Percentiles rank a stretch among this genome's conserved stretches.
Conservation (phyloP, 2,113 vertebrate species). For the Pogona vitticeps region DNA sequence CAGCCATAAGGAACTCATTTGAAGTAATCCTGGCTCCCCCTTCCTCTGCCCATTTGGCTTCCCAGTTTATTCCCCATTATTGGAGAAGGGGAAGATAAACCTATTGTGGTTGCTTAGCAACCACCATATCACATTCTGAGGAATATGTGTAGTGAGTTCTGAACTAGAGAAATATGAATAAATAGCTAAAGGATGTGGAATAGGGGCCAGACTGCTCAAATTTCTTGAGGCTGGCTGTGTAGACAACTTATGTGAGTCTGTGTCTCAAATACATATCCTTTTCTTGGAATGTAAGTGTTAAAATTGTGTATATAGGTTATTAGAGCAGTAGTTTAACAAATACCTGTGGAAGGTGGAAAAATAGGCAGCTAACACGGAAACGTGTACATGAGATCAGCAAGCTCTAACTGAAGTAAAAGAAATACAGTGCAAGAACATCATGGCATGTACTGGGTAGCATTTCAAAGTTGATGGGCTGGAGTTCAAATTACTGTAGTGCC, state of each 20-base stretch:
- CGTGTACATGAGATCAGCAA: background rate
- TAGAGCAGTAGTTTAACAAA: background rate
- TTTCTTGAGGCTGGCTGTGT: background rate
- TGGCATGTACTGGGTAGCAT: background rate
- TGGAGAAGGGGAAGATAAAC: background rate
- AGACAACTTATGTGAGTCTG: background rate
- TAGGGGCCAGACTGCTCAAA: too few species aligned
- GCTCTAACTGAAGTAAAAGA: background rate
- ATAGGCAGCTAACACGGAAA: too few species aligned
- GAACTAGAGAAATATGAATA: too few species aligned
- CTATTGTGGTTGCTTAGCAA: background rate
- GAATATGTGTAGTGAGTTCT: background rate
- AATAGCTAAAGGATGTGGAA: background rate
- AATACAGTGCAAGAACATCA: rapidly evolving
- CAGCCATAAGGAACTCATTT: background rate
- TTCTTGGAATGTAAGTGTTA: background rate
- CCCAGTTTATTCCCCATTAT: background rate
- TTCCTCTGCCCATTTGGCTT: background rate
- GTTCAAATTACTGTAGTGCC: conserved; percentile 4
- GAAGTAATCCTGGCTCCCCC: background rate
- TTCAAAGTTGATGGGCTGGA: background rate
- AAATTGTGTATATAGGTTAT: background rate
- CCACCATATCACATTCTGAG: background rate
- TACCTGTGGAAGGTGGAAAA: background rate
- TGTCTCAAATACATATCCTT: background rate